Conservation (phyloP, 2,113 vertebrate genomes). For the Hippocampus zosterae region DNA sequence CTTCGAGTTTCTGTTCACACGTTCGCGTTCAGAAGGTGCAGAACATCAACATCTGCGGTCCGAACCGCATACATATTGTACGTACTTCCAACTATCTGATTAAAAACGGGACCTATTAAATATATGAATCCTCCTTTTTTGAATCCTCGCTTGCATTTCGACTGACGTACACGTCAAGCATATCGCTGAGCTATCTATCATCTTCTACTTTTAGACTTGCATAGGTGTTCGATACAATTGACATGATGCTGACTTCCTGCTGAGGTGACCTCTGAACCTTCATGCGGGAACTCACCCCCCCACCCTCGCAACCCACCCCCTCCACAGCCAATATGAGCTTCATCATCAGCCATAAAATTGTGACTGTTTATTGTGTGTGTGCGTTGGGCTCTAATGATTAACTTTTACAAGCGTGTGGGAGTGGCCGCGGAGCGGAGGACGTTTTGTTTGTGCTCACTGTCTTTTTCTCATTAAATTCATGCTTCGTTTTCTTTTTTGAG, state of each 20-base stretch:
- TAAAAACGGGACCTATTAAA: background rate
- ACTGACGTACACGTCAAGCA: background rate
- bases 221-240: no score
- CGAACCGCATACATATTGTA: no score
- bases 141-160: background rate
- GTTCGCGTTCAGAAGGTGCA: background rate
- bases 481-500: background rate
- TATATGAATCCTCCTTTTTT: no score
- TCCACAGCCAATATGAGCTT: background rate
- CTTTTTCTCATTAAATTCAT: background rate
- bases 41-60: no score
- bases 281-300: background rate
- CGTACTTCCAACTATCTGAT: no score
- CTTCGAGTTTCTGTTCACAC: background rate
- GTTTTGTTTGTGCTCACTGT: background rate
- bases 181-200: background rate
- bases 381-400: background rate
- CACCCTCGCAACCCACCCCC: background rate
- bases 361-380: background rate
- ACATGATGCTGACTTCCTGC: background rate
- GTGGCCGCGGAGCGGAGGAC: background rate
- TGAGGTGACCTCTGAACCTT: background rate
- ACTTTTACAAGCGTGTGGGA: conserved; percentile 2
- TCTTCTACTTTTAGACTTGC: no score
- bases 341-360: background rate